Percentiles rank a stretch among this genome's conserved stretches.
These are phyloP conservation scores for Cephus pulcher DNA, from an alignment of 2,888 invertebrate species.

Conservation along the genomic window DNA sequence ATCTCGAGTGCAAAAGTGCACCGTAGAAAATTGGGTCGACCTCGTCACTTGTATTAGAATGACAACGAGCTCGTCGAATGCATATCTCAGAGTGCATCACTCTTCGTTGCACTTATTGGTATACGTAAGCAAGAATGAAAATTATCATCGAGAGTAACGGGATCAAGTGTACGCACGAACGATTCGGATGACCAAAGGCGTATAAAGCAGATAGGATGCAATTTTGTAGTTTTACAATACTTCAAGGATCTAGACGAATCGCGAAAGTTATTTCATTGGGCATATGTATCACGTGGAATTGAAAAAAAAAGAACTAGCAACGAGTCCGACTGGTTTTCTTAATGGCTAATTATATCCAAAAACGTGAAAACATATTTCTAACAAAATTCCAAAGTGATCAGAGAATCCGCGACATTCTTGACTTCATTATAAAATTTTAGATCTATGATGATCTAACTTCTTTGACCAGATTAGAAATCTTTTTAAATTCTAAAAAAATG, in stretches of 20 bases:
- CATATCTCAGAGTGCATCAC: not conserved
- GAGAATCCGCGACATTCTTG: not conserved
- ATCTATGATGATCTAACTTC: not conserved
- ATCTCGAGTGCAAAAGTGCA: not conserved
- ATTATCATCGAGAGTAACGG: not conserved
- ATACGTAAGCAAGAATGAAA: not conserved
- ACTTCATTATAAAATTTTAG: too few species aligned
- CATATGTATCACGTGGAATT: not conserved
- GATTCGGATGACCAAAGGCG: not conserved
- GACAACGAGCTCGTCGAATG: not conserved
- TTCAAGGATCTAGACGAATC: not conserved
- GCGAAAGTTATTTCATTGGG: not conserved
- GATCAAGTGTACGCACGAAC: not conserved
- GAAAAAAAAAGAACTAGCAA: not conserved
- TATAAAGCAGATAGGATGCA: not conserved
- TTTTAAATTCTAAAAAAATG: too few species aligned
- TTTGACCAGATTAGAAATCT: not conserved
- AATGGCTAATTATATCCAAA: not conserved
- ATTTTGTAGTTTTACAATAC: not conserved
- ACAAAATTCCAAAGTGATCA: not conserved
- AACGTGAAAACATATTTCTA: not conserved
- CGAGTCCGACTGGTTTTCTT: not conserved
- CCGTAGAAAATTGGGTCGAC: not conserved
- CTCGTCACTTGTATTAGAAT: not conserved
- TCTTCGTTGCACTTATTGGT: not conserved